A percentile compares a stretch with the other conserved stretches of the same genome.
phyloP scores from a whole-genome alignment of 2,888 invertebrate genomes.

The Sarcophaga carnaria region DNA sequence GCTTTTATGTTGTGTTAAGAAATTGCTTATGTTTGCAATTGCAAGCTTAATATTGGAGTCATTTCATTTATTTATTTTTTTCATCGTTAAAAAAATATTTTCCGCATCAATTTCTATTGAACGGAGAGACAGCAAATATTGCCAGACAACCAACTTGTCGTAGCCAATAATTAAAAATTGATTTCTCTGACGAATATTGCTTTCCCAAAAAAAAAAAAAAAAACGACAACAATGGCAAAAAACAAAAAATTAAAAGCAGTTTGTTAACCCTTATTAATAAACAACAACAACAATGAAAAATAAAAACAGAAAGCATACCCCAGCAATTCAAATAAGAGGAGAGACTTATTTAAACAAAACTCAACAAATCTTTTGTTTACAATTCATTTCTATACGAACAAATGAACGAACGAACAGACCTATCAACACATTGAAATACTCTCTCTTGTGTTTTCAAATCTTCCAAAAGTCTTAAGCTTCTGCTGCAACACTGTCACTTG shows the following conservation, averaged over 20 bases:
- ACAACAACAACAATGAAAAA: constrained; percentile 25
- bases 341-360: constrained; percentile 61
- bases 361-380: constrained; percentile 60
- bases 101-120: no score
- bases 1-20: no score
- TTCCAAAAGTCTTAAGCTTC: no score
- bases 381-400: constrained; percentile 54
- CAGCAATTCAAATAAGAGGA: constrained; percentile 53
- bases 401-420: background rate
- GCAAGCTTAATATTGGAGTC: no score
- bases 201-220: background rate
- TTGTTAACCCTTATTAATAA: constrained; percentile 66
- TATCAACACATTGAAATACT: background rate
- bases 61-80: no score
- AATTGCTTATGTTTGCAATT: no score
- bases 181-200: background rate
- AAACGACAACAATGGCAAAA: constrained; percentile 27
- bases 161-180: no score
- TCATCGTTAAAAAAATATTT: no score
- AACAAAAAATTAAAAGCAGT: constrained; percentile 35
- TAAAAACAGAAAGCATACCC: background rate
- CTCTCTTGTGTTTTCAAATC: background rate
- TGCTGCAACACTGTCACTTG: constrained; percentile 14
- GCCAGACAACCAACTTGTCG: background rate
- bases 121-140: background rate